These are phyloP conservation scores for Hofmannophila pseudospretella DNA, from an alignment of 2,888 invertebrate species.

Conservation along the genomic window DNA sequence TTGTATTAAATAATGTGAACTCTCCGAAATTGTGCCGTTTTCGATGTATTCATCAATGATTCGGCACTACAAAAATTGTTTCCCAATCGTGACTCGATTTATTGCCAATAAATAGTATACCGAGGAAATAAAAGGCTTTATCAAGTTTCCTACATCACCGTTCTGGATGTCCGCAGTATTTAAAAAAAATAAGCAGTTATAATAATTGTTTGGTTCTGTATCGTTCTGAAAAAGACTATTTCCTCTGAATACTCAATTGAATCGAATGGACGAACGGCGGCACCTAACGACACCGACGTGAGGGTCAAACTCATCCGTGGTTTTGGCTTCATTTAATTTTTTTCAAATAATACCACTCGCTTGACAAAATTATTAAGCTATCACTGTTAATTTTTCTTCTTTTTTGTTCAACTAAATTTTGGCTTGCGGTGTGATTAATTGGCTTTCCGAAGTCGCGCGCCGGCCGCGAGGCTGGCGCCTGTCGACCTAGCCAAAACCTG, in stretches of 20 bases:
- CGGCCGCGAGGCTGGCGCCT: slow-evolving; percentile 25
- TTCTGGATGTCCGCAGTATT: too few relatives aligned
- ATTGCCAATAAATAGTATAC: too few relatives aligned
- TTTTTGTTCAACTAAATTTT: slow-evolving; percentile 66
- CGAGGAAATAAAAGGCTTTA: too few relatives aligned
- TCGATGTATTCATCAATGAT: not conserved
- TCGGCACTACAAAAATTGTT: not conserved
- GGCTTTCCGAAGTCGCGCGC: slow-evolving; percentile 49
- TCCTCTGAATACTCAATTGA: not conserved
- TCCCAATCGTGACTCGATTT: not conserved
- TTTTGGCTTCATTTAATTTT: slow-evolving; percentile 73
- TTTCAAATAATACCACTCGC: slow-evolving; percentile 70
- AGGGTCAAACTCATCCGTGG: slow-evolving; percentile 64
- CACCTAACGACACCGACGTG: slow-evolving; percentile 26
- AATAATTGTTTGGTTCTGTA: too few relatives aligned
- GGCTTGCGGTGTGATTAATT: slow-evolving; percentile 76
- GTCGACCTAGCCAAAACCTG: slow-evolving; percentile 33
- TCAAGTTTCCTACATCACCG: too few relatives aligned
- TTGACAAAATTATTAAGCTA: slow-evolving; percentile 66
- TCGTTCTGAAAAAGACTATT: too few relatives aligned
- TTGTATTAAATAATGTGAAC: too few relatives aligned
- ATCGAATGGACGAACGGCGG: not conserved
- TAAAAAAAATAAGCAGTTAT: too few relatives aligned
- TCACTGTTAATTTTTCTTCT: slow-evolving; percentile 68
- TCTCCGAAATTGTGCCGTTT: too few relatives aligned